Percentiles rank a stretch among this genome's conserved stretches.
phyloP scores from a whole-genome alignment of 2,888 invertebrate species.

The Synergus laeviventris region DNA sequence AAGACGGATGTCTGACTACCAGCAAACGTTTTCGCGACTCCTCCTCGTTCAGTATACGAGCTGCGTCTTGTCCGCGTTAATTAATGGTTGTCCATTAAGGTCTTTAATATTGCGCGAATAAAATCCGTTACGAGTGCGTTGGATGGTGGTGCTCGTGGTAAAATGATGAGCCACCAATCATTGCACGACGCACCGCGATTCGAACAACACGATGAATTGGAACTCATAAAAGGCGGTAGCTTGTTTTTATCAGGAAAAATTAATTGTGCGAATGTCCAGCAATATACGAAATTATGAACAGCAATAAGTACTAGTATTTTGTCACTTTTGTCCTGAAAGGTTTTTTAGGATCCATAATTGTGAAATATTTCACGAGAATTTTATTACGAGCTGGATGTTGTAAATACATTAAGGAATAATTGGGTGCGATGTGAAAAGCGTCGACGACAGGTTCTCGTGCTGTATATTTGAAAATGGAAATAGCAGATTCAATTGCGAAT shows the following conservation, averaged over 20 bases:
- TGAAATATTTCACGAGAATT: not conserved
- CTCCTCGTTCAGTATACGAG: slow-evolving; percentile 44
- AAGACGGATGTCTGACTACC: slow-evolving; percentile 66
- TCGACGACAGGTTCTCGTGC: not conserved
- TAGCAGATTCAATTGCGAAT: slow-evolving; percentile 11
- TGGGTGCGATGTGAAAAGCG: not conserved
- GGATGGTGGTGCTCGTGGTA: slow-evolving; percentile 52
- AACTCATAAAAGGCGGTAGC: slow-evolving; percentile 32
- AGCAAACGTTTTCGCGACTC: slow-evolving; percentile 48
- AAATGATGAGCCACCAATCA: slow-evolving; percentile 35
- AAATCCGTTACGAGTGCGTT: slow-evolving; percentile 59
- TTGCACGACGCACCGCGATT: slow-evolving; percentile 19
- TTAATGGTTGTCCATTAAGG: slow-evolving; percentile 68
- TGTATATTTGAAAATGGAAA: slow-evolving; percentile 13
- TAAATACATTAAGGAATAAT: not conserved
- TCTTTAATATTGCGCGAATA: slow-evolving; percentile 68
- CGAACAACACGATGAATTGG: slow-evolving; percentile 30
- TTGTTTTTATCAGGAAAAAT: slow-evolving; percentile 36
- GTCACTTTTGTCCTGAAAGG: not conserved
- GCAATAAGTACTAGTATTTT: slow-evolving; percentile 15
- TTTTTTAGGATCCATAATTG: not conserved
- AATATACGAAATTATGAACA: slow-evolving; percentile 10
- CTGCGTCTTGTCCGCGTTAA: slow-evolving; percentile 57
- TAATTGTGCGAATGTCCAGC: slow-evolving; percentile 23
- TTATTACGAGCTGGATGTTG: not conserved